Percentiles rank a stretch among this genome's conserved stretches.
phyloP scores from a whole-genome alignment of 1,140 invertebrate species.

The Drosophila tani region DNA sequence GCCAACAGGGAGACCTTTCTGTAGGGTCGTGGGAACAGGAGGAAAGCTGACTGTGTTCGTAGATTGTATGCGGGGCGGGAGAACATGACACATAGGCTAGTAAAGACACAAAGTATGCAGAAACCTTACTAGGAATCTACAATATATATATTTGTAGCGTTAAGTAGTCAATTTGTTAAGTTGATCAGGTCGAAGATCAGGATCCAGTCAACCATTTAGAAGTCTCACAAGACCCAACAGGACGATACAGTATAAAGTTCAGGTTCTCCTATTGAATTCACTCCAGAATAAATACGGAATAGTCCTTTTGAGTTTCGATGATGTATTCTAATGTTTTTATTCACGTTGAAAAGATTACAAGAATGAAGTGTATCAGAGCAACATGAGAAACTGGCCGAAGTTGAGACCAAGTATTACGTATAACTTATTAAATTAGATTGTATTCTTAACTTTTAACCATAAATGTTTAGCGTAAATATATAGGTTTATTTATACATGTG shows the following conservation, averaged over 20 bases:
- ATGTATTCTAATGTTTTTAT: neutral
- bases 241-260: slow-evolving; percentile 4
- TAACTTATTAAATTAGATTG: slow-evolving; percentile 53
- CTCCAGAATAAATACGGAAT: neutral
- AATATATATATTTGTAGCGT: slow-evolving; percentile 31
- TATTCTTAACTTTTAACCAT: slow-evolving; percentile 45
- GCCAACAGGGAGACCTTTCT: slow-evolving; percentile 56
- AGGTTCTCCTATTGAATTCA: neutral
- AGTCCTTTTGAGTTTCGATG: neutral
- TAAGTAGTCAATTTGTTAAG: slow-evolving; percentile 81
- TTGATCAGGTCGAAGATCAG: neutral
- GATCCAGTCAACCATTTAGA: slow-evolving; percentile 12
- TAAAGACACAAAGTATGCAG: slow-evolving; percentile 24
- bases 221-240: neutral
- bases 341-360: neutral
- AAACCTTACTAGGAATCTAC: slow-evolving; percentile 1
- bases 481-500: slow-evolving; percentile 33
- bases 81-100: slow-evolving; percentile 35
- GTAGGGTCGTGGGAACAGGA: slow-evolving; percentile 50
- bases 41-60: slow-evolving; percentile 77
- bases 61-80: slow-evolving; percentile 53
- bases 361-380: neutral
- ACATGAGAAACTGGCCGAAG: slow-evolving; percentile 18
- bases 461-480: slow-evolving; percentile 46
- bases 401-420: slow-evolving; percentile 65